These are phyloP conservation scores for Phrynocephalus versicolor DNA, from an alignment of 2,113 vertebrate species.

Conservation along the genomic window DNA sequence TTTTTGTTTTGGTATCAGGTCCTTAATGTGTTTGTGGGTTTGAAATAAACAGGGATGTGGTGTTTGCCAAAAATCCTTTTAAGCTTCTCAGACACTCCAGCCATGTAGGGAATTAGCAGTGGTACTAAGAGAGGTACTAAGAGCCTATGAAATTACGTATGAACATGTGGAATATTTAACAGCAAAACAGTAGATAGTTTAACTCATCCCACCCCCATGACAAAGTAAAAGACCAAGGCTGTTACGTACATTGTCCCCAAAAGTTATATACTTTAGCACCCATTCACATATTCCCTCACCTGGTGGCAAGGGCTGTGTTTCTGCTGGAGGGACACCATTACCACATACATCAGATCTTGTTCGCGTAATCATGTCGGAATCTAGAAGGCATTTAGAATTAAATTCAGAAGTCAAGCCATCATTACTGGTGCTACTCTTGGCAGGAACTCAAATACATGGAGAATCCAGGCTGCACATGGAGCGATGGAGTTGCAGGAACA, in stretches of 20 bases:
- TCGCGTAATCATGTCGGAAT: conserved; percentile 40
- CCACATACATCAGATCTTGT: conserved; percentile 16
- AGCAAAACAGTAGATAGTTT: no score
- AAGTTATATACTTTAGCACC: no score
- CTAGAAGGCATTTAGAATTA: conserved; percentile 49
- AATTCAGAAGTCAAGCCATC: neutral
- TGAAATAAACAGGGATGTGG: no score
- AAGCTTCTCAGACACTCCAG: no score
- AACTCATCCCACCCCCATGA: neutral
- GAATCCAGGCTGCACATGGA: neutral
- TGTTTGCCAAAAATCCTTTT: no score
- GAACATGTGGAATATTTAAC: no score
- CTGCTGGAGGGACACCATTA: conserved; percentile 7
- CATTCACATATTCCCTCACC: conserved; percentile 38
- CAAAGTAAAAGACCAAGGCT: neutral
- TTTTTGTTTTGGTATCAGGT: no score
- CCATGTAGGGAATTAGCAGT: no score
- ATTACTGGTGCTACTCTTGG: neutral
- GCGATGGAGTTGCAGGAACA: no score
- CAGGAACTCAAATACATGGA: neutral
- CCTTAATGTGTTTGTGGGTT: no score
- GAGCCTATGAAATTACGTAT: neutral
- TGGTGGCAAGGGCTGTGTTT: neutral
- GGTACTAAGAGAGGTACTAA: neutral
- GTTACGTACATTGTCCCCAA: neutral